A percentile compares a stretch with the other conserved stretches of the same genome.
Evolutionary conservation across 2,113 vertebrate species (phyloP).

Genomic region (Chamaetylas fuelleborni): DNA sequence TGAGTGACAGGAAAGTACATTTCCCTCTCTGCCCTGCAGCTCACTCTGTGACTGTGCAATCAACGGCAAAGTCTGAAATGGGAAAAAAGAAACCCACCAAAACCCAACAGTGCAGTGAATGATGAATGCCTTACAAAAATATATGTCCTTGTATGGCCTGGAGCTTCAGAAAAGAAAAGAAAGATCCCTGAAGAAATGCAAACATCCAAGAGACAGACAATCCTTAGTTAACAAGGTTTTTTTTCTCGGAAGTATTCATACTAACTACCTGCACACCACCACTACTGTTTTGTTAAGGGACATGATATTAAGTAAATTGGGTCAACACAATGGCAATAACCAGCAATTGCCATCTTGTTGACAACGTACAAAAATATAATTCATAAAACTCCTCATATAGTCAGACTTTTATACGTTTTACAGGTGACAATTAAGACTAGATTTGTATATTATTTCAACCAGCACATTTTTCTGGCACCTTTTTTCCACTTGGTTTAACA

Average conservation of each 20-base stretch:
- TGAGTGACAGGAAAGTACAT: constrained; percentile 61
- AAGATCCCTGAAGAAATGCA: background rate
- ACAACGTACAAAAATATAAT: background rate
- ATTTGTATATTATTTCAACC: background rate
- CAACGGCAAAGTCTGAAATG: constrained; percentile 22
- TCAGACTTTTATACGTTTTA: background rate
- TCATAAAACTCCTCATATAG: background rate
- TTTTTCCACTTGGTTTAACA: background rate
- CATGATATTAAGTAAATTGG: background rate
- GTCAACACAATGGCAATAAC: background rate
- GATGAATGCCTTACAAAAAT: constrained; percentile 40
- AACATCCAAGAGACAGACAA: background rate
- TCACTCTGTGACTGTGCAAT: constrained; percentile 39
- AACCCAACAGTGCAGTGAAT: background rate
- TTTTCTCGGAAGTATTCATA: background rate
- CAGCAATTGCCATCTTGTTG: background rate
- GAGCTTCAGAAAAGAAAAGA: background rate
- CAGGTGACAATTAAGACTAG: background rate
- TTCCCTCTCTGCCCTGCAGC: constrained; percentile 60
- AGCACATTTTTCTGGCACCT: background rate
- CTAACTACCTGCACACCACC: background rate
- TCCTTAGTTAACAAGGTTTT: background rate
- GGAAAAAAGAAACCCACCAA: background rate
- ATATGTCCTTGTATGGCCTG: constrained; percentile 5
- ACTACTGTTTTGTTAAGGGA: background rate